Base-by-base conservation (phyloP, 2,888 invertebrate genomes). In the Machimus rusticus region DNA sequence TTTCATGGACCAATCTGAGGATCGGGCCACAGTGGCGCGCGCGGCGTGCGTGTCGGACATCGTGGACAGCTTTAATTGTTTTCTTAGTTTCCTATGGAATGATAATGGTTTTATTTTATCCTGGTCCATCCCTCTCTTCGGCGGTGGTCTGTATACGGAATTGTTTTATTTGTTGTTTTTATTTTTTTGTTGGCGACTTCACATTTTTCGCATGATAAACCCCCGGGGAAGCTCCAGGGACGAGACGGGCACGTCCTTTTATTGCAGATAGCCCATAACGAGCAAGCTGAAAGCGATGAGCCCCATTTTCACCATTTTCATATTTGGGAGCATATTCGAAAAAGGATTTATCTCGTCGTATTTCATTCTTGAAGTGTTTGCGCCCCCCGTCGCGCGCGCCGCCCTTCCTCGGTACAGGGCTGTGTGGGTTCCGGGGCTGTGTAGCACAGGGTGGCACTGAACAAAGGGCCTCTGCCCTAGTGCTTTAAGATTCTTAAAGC, bases 301-400 rank as follows among this genome's bases (percentile, higher is more conserved):
- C 31, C 57, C 57, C 82, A 82, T 82, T 82, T 79, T 46, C 46
- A 79, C 74, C 23, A 74, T 74, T 74, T 55, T 81, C 81, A 81
- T 81, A 81, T 78, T 57, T 82, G 19, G 82, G 34, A 82, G 82
- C 82, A 82, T 82, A 82, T 82, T 82, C 82, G 57, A 82, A 82
- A 46, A 82, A 82, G 82, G 82, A 82, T 82, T 82, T 82, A 82
- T 82, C 82, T 82, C 57, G 34, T 82, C 82, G 82, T 82, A 57
- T 57, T 82, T 82, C 82, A 82, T 82, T 82, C 82, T 82, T 82
- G 82, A 82, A 82, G 82, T 82, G 82, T 66, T 66, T 57, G 34
- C 19, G 23, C 66, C 23, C 31, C 79, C 57, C 37, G 37, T 57
- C 57, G 37, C 19, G 66, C 19, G 66, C 51, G 8, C 37, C 57